Conservation (phyloP, 2,113 vertebrate genomes). For the Cyprinus carpio region DNA sequence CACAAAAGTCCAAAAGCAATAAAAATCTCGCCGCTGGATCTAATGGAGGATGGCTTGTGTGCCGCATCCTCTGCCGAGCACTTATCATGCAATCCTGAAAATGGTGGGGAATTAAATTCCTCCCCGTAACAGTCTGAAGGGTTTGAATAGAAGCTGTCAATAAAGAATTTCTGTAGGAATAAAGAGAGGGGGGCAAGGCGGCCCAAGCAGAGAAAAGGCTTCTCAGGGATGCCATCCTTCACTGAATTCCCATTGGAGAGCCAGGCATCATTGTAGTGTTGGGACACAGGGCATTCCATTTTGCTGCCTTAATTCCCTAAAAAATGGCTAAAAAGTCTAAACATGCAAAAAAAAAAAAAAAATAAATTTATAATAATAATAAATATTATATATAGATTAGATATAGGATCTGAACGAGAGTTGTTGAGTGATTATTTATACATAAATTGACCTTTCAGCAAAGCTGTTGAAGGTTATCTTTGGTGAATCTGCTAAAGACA, state of each 20-base stretch:
- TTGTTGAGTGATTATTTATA: background rate
- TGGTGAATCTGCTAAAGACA: slow-evolving; percentile 10
- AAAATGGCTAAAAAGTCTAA: background rate
- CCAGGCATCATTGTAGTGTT: slow-evolving; percentile 76
- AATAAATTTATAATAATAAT: no score
- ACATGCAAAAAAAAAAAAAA: background rate
- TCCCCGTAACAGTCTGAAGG: slow-evolving; percentile 80
- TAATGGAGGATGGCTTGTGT: slow-evolving; percentile 49
- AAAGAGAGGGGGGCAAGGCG: slow-evolving; percentile 71
- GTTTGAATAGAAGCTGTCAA: slow-evolving; percentile 90
- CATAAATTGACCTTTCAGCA: slow-evolving; percentile 6
- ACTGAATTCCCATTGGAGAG: slow-evolving; percentile 90
- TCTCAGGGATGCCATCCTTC: slow-evolving; percentile 87
- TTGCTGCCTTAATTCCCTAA: slow-evolving; percentile 43
- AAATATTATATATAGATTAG: background rate
- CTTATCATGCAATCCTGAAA: slow-evolving; percentile 78
- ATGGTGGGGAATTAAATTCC: slow-evolving; percentile 83
- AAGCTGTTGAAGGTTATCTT: slow-evolving; percentile 10
- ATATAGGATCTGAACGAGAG: background rate
- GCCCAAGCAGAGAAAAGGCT: slow-evolving; percentile 79
- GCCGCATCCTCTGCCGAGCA: slow-evolving; percentile 57
- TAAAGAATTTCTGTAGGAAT: slow-evolving; percentile 85
- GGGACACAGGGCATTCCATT: slow-evolving; percentile 37
- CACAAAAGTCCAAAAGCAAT: slow-evolving; percentile 24
- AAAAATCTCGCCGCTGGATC: slow-evolving; percentile 54